phyloP scores from a whole-genome alignment of 2,113 vertebrate species.

The Odocoileus hemionus region DNA sequence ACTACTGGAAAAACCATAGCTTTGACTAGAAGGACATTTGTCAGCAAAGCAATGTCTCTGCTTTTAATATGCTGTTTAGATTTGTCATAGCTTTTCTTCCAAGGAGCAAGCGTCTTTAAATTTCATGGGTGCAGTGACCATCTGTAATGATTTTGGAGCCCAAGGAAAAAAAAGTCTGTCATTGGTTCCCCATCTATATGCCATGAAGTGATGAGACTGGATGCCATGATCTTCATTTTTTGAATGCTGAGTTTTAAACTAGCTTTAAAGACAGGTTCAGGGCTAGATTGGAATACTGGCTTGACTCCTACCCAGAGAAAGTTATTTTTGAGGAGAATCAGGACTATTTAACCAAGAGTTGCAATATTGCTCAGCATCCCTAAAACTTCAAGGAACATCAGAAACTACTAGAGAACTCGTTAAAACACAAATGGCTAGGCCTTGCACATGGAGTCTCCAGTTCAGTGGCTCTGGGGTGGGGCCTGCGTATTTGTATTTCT shows the following conservation, averaged over 20 bases:
- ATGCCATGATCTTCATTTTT: not conserved
- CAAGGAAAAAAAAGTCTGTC: not conserved
- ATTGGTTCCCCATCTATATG: not conserved
- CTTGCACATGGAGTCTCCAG: not conserved
- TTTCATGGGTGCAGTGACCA: not conserved
- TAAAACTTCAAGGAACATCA: not conserved
- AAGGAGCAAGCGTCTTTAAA: not conserved
- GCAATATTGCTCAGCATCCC: not conserved
- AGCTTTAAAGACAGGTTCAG: not conserved
- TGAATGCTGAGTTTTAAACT: not conserved
- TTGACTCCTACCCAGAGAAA: not conserved
- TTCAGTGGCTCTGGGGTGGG: not conserved
- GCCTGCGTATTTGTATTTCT: not conserved
- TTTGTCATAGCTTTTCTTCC: not conserved
- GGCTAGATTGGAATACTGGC: not conserved
- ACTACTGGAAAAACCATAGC: not conserved
- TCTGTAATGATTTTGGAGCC: not conserved
- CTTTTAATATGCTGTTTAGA: not conserved
- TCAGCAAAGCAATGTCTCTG: not conserved
- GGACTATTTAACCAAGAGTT: not conserved
- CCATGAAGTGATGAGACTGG: not conserved
- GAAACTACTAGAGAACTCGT: not conserved
- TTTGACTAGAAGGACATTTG: not conserved
- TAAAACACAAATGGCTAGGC: not conserved
- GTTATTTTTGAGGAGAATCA: not conserved